Base-by-base conservation (phyloP, 2,113 vertebrate genomes). In the Hyperoodon ampullatus region DNA sequence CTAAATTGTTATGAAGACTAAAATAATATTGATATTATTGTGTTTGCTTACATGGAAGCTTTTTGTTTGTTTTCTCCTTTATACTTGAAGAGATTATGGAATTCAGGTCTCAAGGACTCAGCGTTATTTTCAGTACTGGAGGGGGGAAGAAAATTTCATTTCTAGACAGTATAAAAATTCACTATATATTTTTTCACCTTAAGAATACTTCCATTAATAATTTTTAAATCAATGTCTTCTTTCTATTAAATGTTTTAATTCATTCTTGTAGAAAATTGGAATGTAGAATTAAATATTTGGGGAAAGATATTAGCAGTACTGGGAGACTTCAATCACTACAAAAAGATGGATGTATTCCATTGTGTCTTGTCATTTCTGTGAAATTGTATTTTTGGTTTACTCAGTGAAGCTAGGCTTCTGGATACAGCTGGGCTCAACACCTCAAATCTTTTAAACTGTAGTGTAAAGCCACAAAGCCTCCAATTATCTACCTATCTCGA, bases 371-470 rank as follows among this genome's bases (percentile, higher is more conserved):
- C 66, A 42, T 78, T 97, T 92, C 65, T 88, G 68, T 93, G 61
- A 50, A 72, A 88, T 1, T 42, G 82, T 96, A 74, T 61, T 97
- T 98, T 93, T 60, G 81, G 5, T 84, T 95, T 90, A 75, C 92
- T 97, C 80, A 85, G 33, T 95, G 21, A 50, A 77, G 55, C 94
- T 72, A n/a, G 53, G 85, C 96, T 94, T 93, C 97, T 97, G 82
- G 63, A 86, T 84, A 92, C 77, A 74, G 82, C 95, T 92, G 72
- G n/a, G 75, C 92, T 95, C 82, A 93, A 72, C 30, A 95, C 86
- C 93, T 97, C 94, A 91, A 95, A 95, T 97, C 78, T 89, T 95
- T 85, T 82, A 75, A 96, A 98, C 95, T 95, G 85, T 94, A 88
- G 94, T 97, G 97, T 93, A 90, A 97, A 98, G 97, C 70, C 93